These are phyloP conservation scores for Chrysogorgia sp. DNA, from an alignment of 92 coral and sea anemone genomes.

Conservation along the genomic window DNA sequence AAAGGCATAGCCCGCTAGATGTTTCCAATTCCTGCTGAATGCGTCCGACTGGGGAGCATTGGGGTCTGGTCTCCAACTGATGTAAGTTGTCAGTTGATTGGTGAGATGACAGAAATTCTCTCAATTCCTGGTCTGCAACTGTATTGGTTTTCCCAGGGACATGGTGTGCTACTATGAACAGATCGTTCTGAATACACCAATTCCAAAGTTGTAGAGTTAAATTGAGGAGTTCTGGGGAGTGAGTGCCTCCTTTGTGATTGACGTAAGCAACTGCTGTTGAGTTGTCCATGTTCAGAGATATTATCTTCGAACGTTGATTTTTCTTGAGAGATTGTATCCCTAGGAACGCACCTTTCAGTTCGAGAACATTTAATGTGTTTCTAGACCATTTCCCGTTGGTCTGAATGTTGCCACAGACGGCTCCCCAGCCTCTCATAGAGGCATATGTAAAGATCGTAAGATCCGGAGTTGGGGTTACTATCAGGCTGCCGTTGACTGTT, in stretches of 20 bases:
- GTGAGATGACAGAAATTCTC: constrained; percentile 46
- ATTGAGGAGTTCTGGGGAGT: constrained; percentile 35
- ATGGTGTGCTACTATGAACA: constrained; percentile 58
- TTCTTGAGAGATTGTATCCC: constrained; percentile 33
- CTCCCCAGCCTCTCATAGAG: constrained; percentile 58
- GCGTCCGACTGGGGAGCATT: constrained; percentile 38
- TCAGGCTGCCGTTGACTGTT: constrained; percentile 21
- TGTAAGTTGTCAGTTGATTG: constrained; percentile 25
- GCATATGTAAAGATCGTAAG: constrained; percentile 44
- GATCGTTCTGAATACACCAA: constrained; percentile 44
- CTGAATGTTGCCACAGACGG: constrained; percentile 24
- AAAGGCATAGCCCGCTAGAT: constrained; percentile 39
- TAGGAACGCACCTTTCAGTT: constrained; percentile 49
- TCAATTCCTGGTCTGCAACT: constrained; percentile 39
- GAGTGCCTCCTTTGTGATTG: constrained; percentile 54
- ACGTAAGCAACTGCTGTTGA: constrained; percentile 58
- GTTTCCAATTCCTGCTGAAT: constrained; percentile 46
- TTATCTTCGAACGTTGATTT: constrained; percentile 37
- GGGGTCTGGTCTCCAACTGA: constrained; percentile 60
- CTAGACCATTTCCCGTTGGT: constrained; percentile 63
- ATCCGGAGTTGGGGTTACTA: constrained; percentile 35
- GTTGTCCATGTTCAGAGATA: constrained; percentile 58
- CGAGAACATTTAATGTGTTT: constrained; percentile 49
- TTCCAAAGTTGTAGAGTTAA: constrained; percentile 52
- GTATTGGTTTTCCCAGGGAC: constrained; percentile 51